phyloP scores from a whole-genome alignment of 2,888 invertebrate species.

The Gortyna flavago region DNA sequence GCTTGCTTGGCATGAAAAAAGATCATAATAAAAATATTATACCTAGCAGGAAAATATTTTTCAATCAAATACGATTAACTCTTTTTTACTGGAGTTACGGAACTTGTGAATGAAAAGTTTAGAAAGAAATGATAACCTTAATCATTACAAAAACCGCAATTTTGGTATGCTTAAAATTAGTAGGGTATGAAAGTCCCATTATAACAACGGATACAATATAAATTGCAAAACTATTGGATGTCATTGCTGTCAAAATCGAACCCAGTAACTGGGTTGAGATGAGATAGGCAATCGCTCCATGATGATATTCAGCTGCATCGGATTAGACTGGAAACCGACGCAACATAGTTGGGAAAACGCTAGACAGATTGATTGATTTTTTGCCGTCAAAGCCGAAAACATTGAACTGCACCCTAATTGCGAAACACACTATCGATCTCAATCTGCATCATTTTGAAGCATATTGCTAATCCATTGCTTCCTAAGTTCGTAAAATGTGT shows the following conservation, averaged over 20 bases:
- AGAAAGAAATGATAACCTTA: not conserved
- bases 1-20: constrained; percentile 14
- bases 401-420: no score
- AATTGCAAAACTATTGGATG: not conserved
- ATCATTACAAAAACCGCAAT: not conserved
- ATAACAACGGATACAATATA: not conserved
- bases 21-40: not conserved
- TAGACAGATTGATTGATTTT: not conserved
- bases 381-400: not conserved
- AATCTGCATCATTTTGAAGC: no score
- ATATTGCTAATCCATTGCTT: no score
- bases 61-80: not conserved
- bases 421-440: no score
- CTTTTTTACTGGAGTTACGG: not conserved
- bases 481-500: no score
- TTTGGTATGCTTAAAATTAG: constrained; percentile 1
- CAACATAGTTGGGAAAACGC: not conserved
- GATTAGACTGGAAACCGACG: not conserved
- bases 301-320: not conserved
- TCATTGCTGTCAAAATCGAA: not conserved
- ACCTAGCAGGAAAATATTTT: not conserved
- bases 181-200: not conserved
- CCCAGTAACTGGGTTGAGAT: not conserved
- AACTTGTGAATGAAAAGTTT: not conserved
- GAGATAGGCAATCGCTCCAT: not conserved